phyloP scores from a whole-genome alignment of 1,140 invertebrate species.

The Plectrocnemia conspersa region DNA sequence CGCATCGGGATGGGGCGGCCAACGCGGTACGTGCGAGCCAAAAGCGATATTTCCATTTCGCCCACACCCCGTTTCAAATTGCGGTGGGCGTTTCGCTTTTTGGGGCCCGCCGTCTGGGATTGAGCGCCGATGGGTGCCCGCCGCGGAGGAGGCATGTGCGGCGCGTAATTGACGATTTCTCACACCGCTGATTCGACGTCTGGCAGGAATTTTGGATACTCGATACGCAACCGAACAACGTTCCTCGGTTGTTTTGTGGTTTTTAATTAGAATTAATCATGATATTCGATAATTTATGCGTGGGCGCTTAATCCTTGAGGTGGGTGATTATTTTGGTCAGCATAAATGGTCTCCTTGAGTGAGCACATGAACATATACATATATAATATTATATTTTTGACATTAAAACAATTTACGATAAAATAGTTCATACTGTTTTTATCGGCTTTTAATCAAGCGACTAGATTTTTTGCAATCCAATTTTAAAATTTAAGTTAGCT shows the following conservation, averaged over 20 bases:
- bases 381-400: not conserved
- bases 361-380: not conserved
- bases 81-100: slow-evolving; percentile 22
- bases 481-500: too few relatives aligned
- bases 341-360: not conserved
- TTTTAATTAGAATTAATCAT: not conserved
- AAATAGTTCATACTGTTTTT: too few relatives aligned
- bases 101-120: not conserved
- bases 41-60: slow-evolving; percentile 31
- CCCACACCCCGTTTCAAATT: too few relatives aligned
- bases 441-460: too few relatives aligned
- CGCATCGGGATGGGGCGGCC: slow-evolving; percentile 25
- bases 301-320: not conserved
- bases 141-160: not conserved
- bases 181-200: slow-evolving; percentile 11
- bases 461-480: too few relatives aligned
- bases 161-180: slow-evolving; percentile 24
- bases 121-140: not conserved
- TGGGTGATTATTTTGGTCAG: not conserved
- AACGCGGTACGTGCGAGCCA: too few relatives aligned
- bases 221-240: not conserved
- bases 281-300: too few relatives aligned
- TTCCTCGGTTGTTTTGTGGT: not conserved
- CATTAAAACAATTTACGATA: too few relatives aligned
- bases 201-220: not conserved